These are phyloP conservation scores for Theodoxus fluviatilis DNA, from an alignment of 2,888 invertebrate genomes.

Conservation along the genomic window DNA sequence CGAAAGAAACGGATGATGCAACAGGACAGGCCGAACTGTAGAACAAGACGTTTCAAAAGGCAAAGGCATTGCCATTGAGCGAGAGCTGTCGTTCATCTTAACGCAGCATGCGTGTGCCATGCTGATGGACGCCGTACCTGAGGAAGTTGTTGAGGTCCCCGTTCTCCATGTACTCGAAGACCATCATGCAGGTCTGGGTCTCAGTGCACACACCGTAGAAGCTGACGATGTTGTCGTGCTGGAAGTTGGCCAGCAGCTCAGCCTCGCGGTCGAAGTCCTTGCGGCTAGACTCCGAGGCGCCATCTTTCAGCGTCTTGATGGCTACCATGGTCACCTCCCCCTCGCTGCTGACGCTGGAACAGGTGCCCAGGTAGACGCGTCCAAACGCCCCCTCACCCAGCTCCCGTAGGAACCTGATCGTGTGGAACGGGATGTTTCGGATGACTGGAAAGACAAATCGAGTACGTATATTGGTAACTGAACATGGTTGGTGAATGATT, in stretches of 20 bases:
- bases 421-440: constrained; percentile 41
- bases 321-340: constrained; percentile 58
- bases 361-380: constrained; percentile 64
- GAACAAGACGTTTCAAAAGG: too few relatives aligned
- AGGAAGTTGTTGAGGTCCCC: constrained; percentile 64
- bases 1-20: too few relatives aligned
- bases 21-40: too few relatives aligned
- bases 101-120: too few relatives aligned
- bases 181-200: constrained; percentile 58
- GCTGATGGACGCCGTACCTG: too few relatives aligned
- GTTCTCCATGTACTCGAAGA: constrained; percentile 65
- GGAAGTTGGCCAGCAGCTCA: constrained; percentile 59
- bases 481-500: too few relatives aligned
- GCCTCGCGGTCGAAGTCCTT: constrained; percentile 67
- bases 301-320: constrained; percentile 61
- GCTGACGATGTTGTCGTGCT: constrained; percentile 61
- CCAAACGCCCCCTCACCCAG: constrained; percentile 68
- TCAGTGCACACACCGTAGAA: constrained; percentile 62
- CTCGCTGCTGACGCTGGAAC: constrained; percentile 47
- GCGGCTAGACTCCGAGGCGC: constrained; percentile 50
- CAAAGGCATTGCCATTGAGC: too few relatives aligned
- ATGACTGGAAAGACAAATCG: constrained; percentile 45
- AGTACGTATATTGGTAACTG: too few relatives aligned
- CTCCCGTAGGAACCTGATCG: constrained; percentile 58
- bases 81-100: too few relatives aligned